phyloP scores from a whole-genome alignment of 2,888 invertebrate genomes.

The Lepeophtheirus nordmannii region DNA sequence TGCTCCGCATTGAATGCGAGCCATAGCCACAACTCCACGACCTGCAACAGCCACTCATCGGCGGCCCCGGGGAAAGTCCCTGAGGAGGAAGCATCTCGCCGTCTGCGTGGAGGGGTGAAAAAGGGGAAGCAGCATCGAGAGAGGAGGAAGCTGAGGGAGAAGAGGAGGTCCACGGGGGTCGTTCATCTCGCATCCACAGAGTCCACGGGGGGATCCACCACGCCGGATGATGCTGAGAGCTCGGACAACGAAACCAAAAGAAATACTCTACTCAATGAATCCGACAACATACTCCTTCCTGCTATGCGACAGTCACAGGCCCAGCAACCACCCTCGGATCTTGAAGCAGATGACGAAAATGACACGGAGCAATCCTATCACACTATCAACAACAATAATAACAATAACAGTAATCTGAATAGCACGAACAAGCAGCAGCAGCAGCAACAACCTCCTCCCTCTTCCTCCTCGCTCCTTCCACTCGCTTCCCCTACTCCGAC shows the following conservation, averaged over 20 bases:
- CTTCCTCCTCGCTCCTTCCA: too few relatives aligned
- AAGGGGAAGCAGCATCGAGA: slow-evolving; percentile 38
- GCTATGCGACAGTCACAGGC: background rate
- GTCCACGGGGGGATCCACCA: slow-evolving; percentile 27
- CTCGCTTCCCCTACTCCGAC: too few relatives aligned
- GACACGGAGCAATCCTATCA: slow-evolving; percentile 39
- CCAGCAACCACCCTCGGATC: slow-evolving; percentile 32
- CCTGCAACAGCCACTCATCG: slow-evolving; percentile 22
- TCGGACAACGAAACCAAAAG: slow-evolving; percentile 31
- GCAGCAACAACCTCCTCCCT: too few relatives aligned
- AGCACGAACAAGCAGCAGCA: too few relatives aligned
- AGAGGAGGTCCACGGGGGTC: slow-evolving; percentile 43
- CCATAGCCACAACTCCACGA: background rate
- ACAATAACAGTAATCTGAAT: background rate
- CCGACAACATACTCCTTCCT: slow-evolving; percentile 5
- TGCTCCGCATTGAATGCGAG: too few relatives aligned
- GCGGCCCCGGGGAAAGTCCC: slow-evolving; percentile 23
- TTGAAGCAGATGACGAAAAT: slow-evolving; percentile 46
- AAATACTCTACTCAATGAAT: slow-evolving; percentile 29
- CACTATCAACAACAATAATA: slow-evolving; percentile 38
- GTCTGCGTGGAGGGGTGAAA: slow-evolving; percentile 24
- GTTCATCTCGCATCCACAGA: slow-evolving; percentile 45
- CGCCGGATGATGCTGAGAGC: slow-evolving; percentile 15
- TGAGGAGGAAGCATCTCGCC: background rate
- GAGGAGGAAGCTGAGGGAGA: slow-evolving; percentile 44